phyloP scores from a whole-genome alignment of 2,888 invertebrate species.

The Apoda limacodes region DNA sequence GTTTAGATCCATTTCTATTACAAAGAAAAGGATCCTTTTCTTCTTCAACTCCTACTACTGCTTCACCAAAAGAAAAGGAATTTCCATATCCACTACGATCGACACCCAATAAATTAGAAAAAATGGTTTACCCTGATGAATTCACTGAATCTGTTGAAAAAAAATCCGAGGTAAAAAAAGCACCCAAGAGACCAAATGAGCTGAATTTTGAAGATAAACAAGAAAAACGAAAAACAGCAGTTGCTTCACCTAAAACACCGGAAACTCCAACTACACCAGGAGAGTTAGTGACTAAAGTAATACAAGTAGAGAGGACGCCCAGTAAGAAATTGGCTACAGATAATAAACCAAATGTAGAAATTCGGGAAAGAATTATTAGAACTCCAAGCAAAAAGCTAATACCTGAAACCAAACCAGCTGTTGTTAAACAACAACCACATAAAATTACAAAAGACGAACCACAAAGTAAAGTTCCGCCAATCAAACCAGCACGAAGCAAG shows the following conservation, averaged over 20 bases:
- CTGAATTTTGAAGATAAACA: conserved; percentile 46
- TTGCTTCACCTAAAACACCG: conserved; percentile 28
- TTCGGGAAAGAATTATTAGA: conserved; percentile 53
- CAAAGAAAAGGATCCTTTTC: conserved; percentile 30
- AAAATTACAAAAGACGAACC: conserved; percentile 39
- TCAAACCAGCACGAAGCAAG: conserved; percentile 63
- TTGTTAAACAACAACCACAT: conserved; percentile 29
- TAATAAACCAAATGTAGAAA: conserved; percentile 49
- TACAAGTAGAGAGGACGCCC: conserved; percentile 56
- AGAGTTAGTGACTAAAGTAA: conserved; percentile 56
- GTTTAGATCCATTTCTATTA: conserved; percentile 36
- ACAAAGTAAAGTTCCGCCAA: conserved; percentile 45
- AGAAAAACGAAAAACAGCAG: conserved; percentile 27
- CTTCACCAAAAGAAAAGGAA: conserved; percentile 44
- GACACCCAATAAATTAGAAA: conserved; percentile 48
- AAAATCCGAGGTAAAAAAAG: conserved; percentile 32
- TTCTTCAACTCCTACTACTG: conserved; percentile 36
- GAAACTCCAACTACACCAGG: conserved; percentile 31
- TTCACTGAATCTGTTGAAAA: conserved; percentile 27
- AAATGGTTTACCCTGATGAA: conserved; percentile 45
- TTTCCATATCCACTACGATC: conserved; percentile 38
- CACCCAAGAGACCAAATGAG: conserved; percentile 37
- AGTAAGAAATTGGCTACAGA: conserved; percentile 48
- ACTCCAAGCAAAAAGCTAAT: conserved; percentile 53
- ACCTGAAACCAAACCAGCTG: conserved; percentile 36